Percentiles rank a stretch among this genome's conserved stretches.
These are phyloP conservation scores for Plectus sambesii DNA, from an alignment of 1,140 invertebrate genomes.

Conservation along the genomic window DNA sequence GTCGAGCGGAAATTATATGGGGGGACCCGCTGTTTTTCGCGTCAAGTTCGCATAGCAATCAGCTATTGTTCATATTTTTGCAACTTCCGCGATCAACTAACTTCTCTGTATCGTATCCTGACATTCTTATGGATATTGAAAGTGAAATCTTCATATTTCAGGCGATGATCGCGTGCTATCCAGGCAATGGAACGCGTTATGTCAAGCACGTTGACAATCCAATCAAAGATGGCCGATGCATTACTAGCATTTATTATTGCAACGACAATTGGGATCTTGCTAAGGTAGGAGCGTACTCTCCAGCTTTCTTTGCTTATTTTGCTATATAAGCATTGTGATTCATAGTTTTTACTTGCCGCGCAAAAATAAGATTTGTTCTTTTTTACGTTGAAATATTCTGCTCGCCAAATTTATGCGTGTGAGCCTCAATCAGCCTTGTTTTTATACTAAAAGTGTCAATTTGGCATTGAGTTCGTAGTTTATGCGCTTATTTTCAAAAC, in stretches of 20 bases:
- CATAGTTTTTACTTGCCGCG: conserved; percentile 12
- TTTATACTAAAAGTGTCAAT: no score
- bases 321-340: no score
- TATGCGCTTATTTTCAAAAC: no score
- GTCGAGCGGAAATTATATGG: no score
- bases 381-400: not conserved
- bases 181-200: conserved; percentile 77
- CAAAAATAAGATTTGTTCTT: not conserved
- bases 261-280: conserved; percentile 76
- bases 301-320: not conserved
- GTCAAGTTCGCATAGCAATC: no score
- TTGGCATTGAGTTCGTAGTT: no score
- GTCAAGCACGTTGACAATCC: conserved; percentile 95
- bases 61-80: conserved; percentile 2
- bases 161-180: conserved; percentile 95
- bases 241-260: conserved; percentile 71
- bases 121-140: not conserved
- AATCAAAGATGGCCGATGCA: conserved; percentile 63
- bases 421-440: conserved; percentile 2
- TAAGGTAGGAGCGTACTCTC: conserved; percentile 46
- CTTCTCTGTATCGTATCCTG: conserved; percentile 44
- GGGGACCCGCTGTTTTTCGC: no score
- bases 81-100: conserved; percentile 6
- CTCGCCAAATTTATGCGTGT: conserved; percentile 1
- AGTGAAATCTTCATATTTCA: conserved; percentile 48